phyloP scores from a whole-genome alignment of 2,888 invertebrate species.

The Acanthococcus lagerstroemiae region DNA sequence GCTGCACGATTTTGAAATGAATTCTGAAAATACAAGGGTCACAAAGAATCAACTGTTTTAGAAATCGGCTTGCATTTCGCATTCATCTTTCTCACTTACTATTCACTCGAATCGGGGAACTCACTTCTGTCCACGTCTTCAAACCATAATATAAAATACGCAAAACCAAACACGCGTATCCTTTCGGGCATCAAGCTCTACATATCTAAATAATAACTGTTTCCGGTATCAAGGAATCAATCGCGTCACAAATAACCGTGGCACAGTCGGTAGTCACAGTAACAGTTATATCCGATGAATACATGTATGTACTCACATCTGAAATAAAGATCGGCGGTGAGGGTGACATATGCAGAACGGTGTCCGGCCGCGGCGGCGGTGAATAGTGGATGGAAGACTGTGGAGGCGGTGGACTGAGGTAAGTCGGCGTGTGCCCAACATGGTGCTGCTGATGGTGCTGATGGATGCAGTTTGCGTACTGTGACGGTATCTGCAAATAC shows the following conservation, averaged over 20 bases:
- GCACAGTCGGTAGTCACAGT: no score
- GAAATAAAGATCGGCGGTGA: conserved; percentile 38
- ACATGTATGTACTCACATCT: conserved; percentile 38
- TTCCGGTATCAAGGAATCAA: background rate
- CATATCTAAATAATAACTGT: background rate
- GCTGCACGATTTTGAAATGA: conserved; percentile 15
- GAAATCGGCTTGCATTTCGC: no score
- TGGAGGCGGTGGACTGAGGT: conserved; percentile 29
- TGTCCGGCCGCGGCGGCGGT: conserved; percentile 19
- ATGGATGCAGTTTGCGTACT: conserved; percentile 36
- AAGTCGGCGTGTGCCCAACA: conserved; percentile 37
- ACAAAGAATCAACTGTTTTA: no score
- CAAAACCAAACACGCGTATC: no score
- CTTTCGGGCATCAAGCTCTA: no score
- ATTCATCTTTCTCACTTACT: no score
- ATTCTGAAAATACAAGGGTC: conserved; percentile 2
- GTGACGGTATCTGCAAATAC: conserved; percentile 31
- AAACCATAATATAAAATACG: no score
- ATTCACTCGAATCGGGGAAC: no score
- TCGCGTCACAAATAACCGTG: background rate
- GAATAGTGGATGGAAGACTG: conserved; percentile 28
- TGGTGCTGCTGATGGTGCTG: conserved; percentile 34
- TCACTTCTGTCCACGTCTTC: no score
- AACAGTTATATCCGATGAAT: no score
- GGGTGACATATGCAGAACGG: conserved; percentile 28